These are phyloP conservation scores for Probaryconus sp. DNA, from an alignment of 1,140 invertebrate species.

Conservation along the genomic window DNA sequence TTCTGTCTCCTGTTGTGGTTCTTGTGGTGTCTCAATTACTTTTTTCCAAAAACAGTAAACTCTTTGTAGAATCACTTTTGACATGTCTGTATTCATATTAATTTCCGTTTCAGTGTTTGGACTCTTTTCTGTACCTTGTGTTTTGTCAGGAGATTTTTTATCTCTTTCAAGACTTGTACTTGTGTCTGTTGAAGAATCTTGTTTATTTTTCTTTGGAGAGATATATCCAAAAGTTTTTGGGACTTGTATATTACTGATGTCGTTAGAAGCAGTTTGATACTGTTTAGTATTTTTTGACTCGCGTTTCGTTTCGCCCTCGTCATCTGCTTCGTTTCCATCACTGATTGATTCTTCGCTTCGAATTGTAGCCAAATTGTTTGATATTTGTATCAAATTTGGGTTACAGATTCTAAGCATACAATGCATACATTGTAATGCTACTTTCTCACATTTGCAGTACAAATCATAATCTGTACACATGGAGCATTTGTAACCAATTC, in stretches of 20 bases:
- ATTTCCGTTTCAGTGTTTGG: no score
- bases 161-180: no score
- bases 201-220: neutral
- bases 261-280: neutral
- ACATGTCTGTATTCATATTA: no score
- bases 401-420: slow-evolving; percentile 86
- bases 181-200: neutral
- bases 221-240: neutral
- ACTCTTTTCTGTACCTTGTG: no score
- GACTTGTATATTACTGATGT: slow-evolving; percentile 39
- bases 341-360: slow-evolving; percentile 49
- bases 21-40: neutral
- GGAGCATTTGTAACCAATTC: slow-evolving; percentile 92
- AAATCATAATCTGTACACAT: slow-evolving; percentile 91
- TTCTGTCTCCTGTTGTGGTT: neutral
- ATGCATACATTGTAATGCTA: slow-evolving; percentile 86
- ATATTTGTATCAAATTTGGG: slow-evolving; percentile 62
- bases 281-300: slow-evolving; percentile 21
- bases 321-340: slow-evolving; percentile 9
- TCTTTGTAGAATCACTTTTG: no score
- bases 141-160: no score
- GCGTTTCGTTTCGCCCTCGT: neutral
- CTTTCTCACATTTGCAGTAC: slow-evolving; percentile 86
- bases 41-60: slow-evolving; percentile 5
- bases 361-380: slow-evolving; percentile 62